Conservation (phyloP, 2,888 invertebrate genomes). For the Lapara coniferarum region DNA sequence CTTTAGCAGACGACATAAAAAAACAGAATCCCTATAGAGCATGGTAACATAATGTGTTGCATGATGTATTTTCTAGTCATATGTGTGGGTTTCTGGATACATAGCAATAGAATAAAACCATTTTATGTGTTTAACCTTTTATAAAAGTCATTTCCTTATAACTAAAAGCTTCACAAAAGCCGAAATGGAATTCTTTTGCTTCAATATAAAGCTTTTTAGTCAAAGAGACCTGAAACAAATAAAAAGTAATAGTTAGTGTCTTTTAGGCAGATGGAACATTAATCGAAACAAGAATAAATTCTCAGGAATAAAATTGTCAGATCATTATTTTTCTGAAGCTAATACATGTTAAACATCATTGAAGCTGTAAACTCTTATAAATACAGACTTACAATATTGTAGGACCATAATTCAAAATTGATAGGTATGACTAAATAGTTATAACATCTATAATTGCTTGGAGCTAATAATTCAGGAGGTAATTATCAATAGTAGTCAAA, state of each 20-base stretch:
- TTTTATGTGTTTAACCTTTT: conserved; percentile 30
- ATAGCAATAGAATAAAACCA: conserved; percentile 32
- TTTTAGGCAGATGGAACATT: not conserved
- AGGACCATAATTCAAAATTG: not conserved
- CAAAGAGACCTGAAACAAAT: conserved; percentile 89
- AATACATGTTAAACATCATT: conserved; percentile 85
- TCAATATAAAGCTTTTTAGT: conserved; percentile 83
- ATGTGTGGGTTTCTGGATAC: not conserved
- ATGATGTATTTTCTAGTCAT: too few relatives aligned
- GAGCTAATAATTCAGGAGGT: too few relatives aligned
- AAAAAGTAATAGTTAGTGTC: conserved; percentile 41
- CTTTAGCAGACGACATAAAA: too few relatives aligned
- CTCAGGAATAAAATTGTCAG: conserved; percentile 61
- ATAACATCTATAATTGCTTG: too few relatives aligned
- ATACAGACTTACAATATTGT: not conserved
- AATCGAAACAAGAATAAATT: conserved; percentile 27
- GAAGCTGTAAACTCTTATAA: conserved; percentile 39
- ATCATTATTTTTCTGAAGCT: conserved; percentile 80
- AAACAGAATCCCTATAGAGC: too few relatives aligned
- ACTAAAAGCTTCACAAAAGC: conserved; percentile 78
- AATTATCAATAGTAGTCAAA: too few relatives aligned
- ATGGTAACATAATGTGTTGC: too few relatives aligned
- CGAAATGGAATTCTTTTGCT: conserved; percentile 74
- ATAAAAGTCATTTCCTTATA: conserved; percentile 70
- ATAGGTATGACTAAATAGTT: too few relatives aligned